phyloP scores from a whole-genome alignment of 2,888 invertebrate genomes.

The Spisula subtruncata region DNA sequence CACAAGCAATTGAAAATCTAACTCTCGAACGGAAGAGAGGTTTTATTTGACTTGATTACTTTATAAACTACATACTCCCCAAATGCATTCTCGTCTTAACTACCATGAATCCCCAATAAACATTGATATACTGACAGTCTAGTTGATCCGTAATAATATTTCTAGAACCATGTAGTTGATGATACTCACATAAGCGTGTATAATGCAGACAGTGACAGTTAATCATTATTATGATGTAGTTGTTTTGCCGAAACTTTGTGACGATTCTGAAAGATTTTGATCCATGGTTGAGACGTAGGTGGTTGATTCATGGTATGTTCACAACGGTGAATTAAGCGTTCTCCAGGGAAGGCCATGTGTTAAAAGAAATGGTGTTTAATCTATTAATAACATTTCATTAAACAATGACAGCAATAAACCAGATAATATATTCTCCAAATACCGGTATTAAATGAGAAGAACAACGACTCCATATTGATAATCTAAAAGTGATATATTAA shows the following conservation, averaged over 20 bases:
- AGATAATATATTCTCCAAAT: too few relatives aligned
- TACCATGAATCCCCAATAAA: not conserved
- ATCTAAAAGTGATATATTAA: too few relatives aligned
- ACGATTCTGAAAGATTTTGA: not conserved
- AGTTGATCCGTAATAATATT: constrained; percentile 4
- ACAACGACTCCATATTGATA: too few relatives aligned
- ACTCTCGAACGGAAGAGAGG: too few relatives aligned
- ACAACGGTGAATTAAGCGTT: not conserved
- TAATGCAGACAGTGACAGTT: not conserved
- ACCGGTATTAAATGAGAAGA: too few relatives aligned
- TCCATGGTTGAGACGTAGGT: not conserved
- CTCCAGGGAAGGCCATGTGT: not conserved
- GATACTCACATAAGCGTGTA: constrained; percentile 15
- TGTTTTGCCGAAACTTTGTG: not conserved
- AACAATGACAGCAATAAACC: too few relatives aligned
- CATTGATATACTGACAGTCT: not conserved
- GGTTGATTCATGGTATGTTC: not conserved
- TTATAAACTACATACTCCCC: too few relatives aligned
- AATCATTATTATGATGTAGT: constrained; percentile 14
- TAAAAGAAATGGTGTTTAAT: not conserved
- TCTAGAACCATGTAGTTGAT: not conserved
- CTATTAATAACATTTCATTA: not conserved
- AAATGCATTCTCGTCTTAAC: too few relatives aligned
- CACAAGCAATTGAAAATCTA: too few relatives aligned
- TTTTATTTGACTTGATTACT: too few relatives aligned